Base-by-base conservation (phyloP, 2,888 invertebrate species). In the Dusona sp. region DNA sequence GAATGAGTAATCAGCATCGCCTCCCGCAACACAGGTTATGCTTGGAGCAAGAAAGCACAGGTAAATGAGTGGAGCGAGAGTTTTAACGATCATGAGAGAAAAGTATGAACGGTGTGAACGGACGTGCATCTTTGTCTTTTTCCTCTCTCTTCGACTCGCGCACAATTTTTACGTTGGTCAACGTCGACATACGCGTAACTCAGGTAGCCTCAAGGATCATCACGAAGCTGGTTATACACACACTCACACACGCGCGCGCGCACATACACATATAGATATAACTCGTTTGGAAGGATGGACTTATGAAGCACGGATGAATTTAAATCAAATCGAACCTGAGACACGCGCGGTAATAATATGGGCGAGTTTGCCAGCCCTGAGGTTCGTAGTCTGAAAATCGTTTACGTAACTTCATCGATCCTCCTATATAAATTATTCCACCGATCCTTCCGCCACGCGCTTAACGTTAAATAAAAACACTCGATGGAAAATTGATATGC, bases 1-100 rank as follows among this genome's bases (percentile, higher is more conserved):
- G 86, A 86, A 86, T 83, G 83, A 81, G 83, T 86, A 86, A 86
- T 86, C 83, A 86, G 86, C 81, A 80, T 86, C 83, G 67, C 42
- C 77, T 83, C 86, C 83, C 86, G 86, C 86, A 81, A 86, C 80
- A n/a, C 22, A 42, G 48, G 67, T 78, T 78, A 78, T 73, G 68
- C 80, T 78, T 67, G 51, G 33, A 80, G 83, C 83, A 78, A 86
- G 86, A 84, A 80, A 83, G 42, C 83, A 81, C 29, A 81, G 29
- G 74, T 81, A 81, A 81, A 81, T 74, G 72, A 81, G 83, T n/a
- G 61, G 86, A 79, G 83, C 80, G 83, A 81, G 83, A 54, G 68
- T 86, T 81, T 86, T 83, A 86, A 86, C 83, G 86, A 86, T 83
- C 86, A 83, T 78, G 80, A 78, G 80, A 83, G 80, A 79, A 84